Evolutionary conservation across 2,113 vertebrate species (phyloP).

Genomic region (Glaucidium brasilianum): DNA sequence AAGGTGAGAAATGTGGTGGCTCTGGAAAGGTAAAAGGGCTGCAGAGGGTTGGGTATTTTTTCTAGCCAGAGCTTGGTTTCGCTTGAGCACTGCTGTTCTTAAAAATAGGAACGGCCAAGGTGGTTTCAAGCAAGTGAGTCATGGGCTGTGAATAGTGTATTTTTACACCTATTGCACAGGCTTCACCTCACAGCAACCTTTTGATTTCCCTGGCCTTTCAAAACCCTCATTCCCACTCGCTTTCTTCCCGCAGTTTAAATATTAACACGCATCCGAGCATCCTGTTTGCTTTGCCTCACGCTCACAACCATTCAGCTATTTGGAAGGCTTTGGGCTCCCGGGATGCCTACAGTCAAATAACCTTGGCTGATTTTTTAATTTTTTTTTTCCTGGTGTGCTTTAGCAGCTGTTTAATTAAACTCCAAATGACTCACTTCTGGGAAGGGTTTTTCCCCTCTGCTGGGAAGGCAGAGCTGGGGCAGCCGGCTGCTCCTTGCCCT

Average conservation of each 20-base stretch:
- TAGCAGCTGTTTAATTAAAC: conserved; percentile 56
- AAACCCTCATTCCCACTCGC: not conserved
- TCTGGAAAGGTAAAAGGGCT: not conserved
- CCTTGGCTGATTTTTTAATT: not conserved
- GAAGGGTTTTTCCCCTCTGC: conserved; percentile 6
- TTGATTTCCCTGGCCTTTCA: not conserved
- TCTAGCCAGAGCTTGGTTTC: not conserved
- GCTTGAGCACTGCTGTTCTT: rapidly evolving
- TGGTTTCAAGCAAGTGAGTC: conserved; percentile 20
- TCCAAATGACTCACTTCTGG: conserved; percentile 2
- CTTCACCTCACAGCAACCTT: conserved; percentile 28
- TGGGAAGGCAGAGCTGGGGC: not conserved
- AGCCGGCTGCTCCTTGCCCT: not conserved
- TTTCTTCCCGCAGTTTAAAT: conserved; percentile 20
- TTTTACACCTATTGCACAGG: conserved; percentile 14
- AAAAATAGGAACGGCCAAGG: conserved; percentile 12
- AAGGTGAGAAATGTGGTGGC: not conserved
- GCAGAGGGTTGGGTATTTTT: not conserved
- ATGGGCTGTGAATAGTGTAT: not conserved
- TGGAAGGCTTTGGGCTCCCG: not conserved
- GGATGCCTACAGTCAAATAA: not conserved
- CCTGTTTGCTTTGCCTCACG: conserved; percentile 55
- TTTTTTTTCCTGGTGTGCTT: not conserved
- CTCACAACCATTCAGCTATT: not conserved
- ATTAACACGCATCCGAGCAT: conserved; percentile 17